Conservation (phyloP, 2,113 vertebrate genomes). For the Bubo blakistoni region DNA sequence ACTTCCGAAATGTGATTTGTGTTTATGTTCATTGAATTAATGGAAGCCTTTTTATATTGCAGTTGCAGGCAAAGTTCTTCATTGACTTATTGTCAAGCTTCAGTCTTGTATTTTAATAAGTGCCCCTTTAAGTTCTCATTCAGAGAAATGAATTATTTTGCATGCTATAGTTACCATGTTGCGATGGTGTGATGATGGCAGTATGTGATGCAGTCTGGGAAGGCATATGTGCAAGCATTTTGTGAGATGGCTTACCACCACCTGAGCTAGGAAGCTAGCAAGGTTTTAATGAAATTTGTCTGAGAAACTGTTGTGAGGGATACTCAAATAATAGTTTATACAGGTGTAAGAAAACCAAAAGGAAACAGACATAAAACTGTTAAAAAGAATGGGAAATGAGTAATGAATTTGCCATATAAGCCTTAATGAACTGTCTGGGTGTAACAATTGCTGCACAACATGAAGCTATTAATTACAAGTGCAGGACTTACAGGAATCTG, state of each 20-base stretch:
- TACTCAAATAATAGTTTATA: not conserved
- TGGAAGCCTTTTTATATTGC: slow-evolving; percentile 5
- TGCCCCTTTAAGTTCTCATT: not conserved
- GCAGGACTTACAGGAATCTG: slow-evolving; percentile 56
- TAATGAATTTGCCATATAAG: not conserved
- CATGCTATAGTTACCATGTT: not conserved
- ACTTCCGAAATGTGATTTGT: not conserved
- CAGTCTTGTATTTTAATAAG: not conserved
- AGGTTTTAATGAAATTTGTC: not conserved
- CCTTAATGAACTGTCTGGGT: slow-evolving; percentile 35
- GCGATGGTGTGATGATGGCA: not conserved
- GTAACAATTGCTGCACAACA: slow-evolving; percentile 24
- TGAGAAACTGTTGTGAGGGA: not conserved
- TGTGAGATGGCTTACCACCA: not conserved
- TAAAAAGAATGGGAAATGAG: not conserved
- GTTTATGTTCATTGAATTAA: slow-evolving; percentile 1
- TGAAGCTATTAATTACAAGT: slow-evolving; percentile 41
- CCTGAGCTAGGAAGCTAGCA: not conserved
- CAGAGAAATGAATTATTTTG: not conserved
- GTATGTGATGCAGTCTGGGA: not conserved
- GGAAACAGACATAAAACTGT: not conserved
- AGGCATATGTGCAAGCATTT: not conserved
- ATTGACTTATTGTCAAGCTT: not conserved
- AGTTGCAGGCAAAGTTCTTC: not conserved
- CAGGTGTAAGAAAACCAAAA: not conserved